Base-by-base conservation (phyloP, 1,140 invertebrate genomes). In the Drosophila suzukii region DNA sequence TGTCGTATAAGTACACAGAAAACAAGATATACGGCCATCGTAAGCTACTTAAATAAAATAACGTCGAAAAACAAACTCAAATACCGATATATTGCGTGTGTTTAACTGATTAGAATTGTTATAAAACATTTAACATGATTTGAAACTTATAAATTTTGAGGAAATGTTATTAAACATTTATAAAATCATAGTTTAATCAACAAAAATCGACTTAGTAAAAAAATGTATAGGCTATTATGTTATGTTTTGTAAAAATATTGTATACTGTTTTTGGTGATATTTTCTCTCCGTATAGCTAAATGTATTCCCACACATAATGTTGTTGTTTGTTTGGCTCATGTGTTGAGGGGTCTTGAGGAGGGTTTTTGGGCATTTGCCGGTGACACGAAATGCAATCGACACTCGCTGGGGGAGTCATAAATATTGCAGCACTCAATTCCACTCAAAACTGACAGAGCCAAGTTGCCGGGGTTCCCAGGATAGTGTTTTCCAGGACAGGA, bases 341-440 rank as follows among this genome's bases (percentile, higher is more conserved):
- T 57, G 41, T 36, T 7, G 20, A 17, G 6, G 6, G 58, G 12
- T 50, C 32, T 27, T 17, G 4, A 36, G 12, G 41, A 6, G 27
- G 7, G 39, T n/a, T 38, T 59, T 20, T 34, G 15, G 32, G 32
- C 36, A n/a, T 30, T 38, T n/a, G 32, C 32, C 30, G 20, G 55
- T 12, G 34, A 47, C 62, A 65, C 24, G 54, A 24, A 65, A 7
- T 49, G 44, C 55, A 59, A 66, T 63, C 59, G 59, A 50, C 58
- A 63, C 46, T 20, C 67, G 43, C n/a, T 30, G 17, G 5, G 65
- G 65, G 67, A 71, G 41, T 71, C 51, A 39, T 71, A 49, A 71
- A 71, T 70, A 56, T 57, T 71, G 67, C 65, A 71, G 49, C 12
- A 24, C 36, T 6, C n/a, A 54, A 51, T 71, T 70, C 41, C 65